Evolutionary conservation across 1,140 invertebrate species (phyloP).

Genomic region (Drosophila pseudoananassae): DNA sequence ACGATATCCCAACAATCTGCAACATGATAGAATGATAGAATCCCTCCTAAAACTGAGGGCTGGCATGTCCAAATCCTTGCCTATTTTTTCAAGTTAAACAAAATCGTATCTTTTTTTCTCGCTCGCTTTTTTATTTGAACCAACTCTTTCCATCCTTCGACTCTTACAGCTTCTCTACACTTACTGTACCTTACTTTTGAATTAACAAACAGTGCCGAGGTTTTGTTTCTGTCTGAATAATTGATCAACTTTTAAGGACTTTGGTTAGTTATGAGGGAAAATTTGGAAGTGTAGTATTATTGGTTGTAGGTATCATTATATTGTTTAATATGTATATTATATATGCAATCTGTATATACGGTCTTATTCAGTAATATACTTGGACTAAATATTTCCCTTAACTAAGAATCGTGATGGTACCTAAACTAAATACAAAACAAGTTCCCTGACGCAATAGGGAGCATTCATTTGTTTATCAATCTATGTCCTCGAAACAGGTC

Average conservation of each 20-base stretch:
- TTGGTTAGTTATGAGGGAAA: constrained; percentile 4
- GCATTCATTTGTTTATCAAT: too few species aligned
- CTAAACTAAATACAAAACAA: constrained; percentile 44
- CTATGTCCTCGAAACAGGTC: constrained; percentile 13
- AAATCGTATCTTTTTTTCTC: constrained; percentile 26
- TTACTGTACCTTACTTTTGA: constrained; percentile 43
- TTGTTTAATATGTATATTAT: constrained; percentile 10
- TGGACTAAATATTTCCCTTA: constrained; percentile 46
- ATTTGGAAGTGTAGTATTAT: background rate
- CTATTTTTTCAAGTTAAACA: constrained; percentile 6
- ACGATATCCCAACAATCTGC: too few species aligned
- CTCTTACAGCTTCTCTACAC: constrained; percentile 20
- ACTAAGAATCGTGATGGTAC: constrained; percentile 26
- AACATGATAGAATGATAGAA: too few species aligned
- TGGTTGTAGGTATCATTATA: constrained; percentile 24
- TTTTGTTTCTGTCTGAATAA: constrained; percentile 23
- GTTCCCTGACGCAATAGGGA: constrained; percentile 16
- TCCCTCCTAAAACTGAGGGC: background rate
- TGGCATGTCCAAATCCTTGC: background rate
- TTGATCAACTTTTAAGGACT: constrained; percentile 29
- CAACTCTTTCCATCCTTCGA: constrained; percentile 24
- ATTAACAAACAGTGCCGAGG: constrained; percentile 60
- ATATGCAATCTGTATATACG: constrained; percentile 16
- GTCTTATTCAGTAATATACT: constrained; percentile 14
- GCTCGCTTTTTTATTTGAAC: constrained; percentile 65